phyloP scores from a whole-genome alignment of 2,113 vertebrate species.

The Phodopus roborovskii region DNA sequence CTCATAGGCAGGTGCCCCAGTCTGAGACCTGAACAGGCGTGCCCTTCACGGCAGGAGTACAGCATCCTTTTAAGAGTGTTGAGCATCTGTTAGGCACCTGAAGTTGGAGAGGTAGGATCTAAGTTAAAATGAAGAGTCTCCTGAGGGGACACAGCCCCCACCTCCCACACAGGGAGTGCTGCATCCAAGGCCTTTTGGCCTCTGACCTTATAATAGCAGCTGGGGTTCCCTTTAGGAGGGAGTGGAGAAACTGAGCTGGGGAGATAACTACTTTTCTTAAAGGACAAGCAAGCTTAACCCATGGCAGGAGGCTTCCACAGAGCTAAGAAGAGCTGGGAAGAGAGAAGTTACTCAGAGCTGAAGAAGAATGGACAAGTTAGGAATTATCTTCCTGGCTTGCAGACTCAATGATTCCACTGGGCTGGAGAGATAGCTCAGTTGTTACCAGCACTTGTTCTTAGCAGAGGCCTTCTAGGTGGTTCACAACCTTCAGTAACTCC shows the following conservation, averaged over 20 bases:
- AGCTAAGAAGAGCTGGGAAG: too few relatives aligned
- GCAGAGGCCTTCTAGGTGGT: not conserved
- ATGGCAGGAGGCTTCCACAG: not conserved
- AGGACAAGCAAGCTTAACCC: not conserved
- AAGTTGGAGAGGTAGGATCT: not conserved
- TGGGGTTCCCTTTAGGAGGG: not conserved
- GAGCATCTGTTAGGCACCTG: rapidly evolving
- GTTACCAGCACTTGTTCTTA: not conserved
- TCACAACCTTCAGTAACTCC: not conserved
- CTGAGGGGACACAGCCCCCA: too few relatives aligned
- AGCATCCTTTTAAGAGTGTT: not conserved
- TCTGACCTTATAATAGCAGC: not conserved
- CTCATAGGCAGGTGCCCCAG: not conserved
- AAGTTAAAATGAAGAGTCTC: not conserved
- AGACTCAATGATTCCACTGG: not conserved
- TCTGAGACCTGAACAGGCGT: not conserved
- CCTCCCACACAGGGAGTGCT: not conserved
- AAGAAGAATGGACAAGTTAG: not conserved
- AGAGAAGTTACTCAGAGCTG: not conserved
- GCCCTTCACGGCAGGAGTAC: not conserved
- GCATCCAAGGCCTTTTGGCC: too few relatives aligned
- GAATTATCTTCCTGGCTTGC: not conserved
- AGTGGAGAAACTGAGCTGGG: rapidly evolving
- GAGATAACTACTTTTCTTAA: too few relatives aligned
- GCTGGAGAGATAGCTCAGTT: not conserved